Base-by-base conservation (phyloP, 2,113 vertebrate genomes). In the Dicrurus megarhynchus region DNA sequence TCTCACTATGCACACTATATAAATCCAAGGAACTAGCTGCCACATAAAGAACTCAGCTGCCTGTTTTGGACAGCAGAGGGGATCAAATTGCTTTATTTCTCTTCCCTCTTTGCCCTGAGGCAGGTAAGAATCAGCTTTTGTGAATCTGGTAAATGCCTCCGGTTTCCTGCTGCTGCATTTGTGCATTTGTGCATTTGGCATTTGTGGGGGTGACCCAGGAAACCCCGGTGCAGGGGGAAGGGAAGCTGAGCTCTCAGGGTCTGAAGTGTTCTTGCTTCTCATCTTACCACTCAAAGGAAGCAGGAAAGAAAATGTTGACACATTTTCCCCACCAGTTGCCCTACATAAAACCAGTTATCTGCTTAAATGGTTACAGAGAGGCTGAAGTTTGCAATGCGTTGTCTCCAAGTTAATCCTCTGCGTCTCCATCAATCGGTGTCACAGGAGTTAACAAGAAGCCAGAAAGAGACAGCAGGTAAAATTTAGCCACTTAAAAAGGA, bases 391-490 rank as follows among this genome's bases (percentile, higher is more conserved):
- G 85, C 60, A 68, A 17, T 0, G 21, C 26, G 42, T 44, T 93
- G 92, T 95, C 93, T 92, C 85, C 53, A 53, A 76, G 73, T 92
- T 96, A 96, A 96, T 96, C 95, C 93, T 90, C 61, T 71, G 41
- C 15, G 80, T 94, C 95, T 93, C 92, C 56, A 46, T 75, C 49
- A 11, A 18, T 69, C 0, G 13, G 26, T 92, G 73, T 87, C 69
- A 73, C 0, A 1, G 61, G 46, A 87, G 57, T 95, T 94, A 92
- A 89, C 19, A 12, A 89, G 92, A 93, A 90, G 49, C 32, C 65
- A 47, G 61, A 80, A 85, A 68, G 60, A 77, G 53, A 84, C 60
- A 81, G 56, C 0, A 39, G 17, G 64, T 93, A 94, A 95, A 95
- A 94, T 82, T n/a, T 33, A 84, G 57, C 23, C 49, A 55, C 60